Evolutionary conservation across 2,888 invertebrate genomes (phyloP), one percentile per base, ranked within the genome.

Genomic region (Neoaliturus tenellus): DNA sequence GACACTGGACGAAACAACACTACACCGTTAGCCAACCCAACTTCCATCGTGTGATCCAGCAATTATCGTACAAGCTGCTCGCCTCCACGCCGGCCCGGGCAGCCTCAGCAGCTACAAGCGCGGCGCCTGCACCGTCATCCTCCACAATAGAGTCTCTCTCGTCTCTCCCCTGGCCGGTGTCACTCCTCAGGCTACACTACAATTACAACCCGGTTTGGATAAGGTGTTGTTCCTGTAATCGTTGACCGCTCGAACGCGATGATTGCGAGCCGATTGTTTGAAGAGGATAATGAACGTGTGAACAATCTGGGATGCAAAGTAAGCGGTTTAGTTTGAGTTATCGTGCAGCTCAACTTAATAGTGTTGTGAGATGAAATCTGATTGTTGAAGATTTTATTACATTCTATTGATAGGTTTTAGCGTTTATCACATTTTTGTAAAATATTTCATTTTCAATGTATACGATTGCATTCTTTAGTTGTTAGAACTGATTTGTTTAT

Each of bases 81-180:
- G n/a, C 0, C n/a, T 2, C n/a, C 20, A 8, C 39, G 5, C 20
- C 3, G 44, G 35, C 10, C 14, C 23, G 4, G 6, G 51, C 51
- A 17, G 51, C 23, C 51, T 5, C 51, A n/a, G 62, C 62, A 35
- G 4, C 10, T 4, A 35, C 35, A n/a, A n/a, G n/a, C n/a, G 20
- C 51, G 78, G 78, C 78, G 78, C 78, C 78, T 78, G 78, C 78
- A 51, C 55, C 51, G 78, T 78, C 78, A 78, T 78, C 55, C 78
- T 6, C 28, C 35, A 78, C 78, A 78, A 78, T 78, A 35, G 51
- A 28, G n/a, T 55, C 55, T 23, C 55, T 78, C 78, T 8, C 41
- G 4, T 6, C 73, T 35, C 55, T 2, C 23, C 55, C 10, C 20
- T 8, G 55, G 2, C 55, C 23, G 55, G 55, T 55, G 55, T 55